Percentiles rank a stretch among this genome's conserved stretches.
Conservation (phyloP, 37 sponge, comb jelly and placozoan genomes). For the Dysidea cf. avara region DNA sequence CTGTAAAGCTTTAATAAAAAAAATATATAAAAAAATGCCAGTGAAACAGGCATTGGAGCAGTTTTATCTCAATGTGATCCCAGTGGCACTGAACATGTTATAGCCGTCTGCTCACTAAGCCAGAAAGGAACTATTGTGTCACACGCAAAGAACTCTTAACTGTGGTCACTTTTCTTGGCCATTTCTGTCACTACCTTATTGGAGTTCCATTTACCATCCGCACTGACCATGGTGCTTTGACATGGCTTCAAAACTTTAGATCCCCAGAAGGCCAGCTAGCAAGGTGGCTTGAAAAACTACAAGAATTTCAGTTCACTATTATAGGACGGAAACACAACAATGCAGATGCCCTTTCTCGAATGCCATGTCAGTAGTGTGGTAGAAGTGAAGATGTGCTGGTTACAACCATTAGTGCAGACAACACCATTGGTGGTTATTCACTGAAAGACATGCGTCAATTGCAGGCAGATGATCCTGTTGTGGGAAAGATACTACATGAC, state of each 20-base stretch:
- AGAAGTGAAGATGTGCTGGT: not conserved
- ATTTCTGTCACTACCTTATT: slow-evolving; percentile 14
- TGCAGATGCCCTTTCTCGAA: slow-evolving; percentile 27
- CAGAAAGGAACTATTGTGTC: slow-evolving; percentile 13
- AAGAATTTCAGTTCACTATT: slow-evolving; percentile 13
- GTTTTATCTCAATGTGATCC: no score
- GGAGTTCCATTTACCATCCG: slow-evolving; percentile 2
- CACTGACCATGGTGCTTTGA: slow-evolving; percentile 33
- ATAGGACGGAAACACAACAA: slow-evolving; percentile 18
- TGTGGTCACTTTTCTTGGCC: slow-evolving; percentile 15
- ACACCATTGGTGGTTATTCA: no score
- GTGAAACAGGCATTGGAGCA: no score
- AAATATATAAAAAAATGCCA: no score
- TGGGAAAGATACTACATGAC: no score
- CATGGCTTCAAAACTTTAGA: slow-evolving; percentile 15
- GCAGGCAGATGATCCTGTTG: no score
- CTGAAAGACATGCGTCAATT: no score
- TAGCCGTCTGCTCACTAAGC: slow-evolving; percentile 19
- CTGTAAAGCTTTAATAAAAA: no score
- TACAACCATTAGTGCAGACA: no score
- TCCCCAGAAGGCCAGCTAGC: slow-evolving; percentile 26
- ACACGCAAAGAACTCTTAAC: slow-evolving; percentile 2
- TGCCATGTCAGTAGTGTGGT: slow-evolving; percentile 5
- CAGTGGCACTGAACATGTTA: no score
- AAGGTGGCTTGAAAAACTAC: slow-evolving; percentile 13